Percentiles rank a stretch among this genome's conserved stretches.
phyloP scores from a whole-genome alignment of 2,113 vertebrate genomes.

The Cepphus grylle region DNA sequence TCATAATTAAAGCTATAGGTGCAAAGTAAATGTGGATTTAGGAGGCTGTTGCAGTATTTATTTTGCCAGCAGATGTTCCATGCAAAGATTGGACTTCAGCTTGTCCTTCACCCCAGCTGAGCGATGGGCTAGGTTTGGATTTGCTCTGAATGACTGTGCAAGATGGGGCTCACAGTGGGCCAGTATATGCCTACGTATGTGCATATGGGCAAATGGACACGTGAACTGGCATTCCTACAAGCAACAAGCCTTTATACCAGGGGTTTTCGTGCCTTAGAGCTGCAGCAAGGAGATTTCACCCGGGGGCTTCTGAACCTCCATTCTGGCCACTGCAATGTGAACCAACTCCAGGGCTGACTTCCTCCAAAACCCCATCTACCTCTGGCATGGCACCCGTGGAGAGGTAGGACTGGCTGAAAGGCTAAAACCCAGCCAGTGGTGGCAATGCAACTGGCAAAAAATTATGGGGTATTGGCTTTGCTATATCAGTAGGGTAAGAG shows the following conservation, averaged over 20 bases:
- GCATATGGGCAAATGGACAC: neutral
- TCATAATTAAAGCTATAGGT: neutral
- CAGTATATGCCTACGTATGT: neutral
- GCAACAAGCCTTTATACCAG: neutral
- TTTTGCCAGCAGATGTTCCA: neutral
- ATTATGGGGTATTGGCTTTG: neutral
- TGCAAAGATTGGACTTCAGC: neutral
- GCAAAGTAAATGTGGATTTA: neutral
- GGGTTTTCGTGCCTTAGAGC: neutral
- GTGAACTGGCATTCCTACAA: neutral
- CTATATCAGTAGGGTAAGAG: neutral
- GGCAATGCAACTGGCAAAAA: neutral
- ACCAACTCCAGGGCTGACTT: neutral
- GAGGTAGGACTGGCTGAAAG: neutral
- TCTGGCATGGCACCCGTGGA: rapidly evolving
- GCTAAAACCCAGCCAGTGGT: neutral
- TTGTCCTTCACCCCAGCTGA: neutral
- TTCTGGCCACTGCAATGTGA: neutral
- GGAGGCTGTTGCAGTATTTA: neutral
- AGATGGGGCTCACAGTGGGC: neutral
- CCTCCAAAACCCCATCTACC: neutral
- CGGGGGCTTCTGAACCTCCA: neutral
- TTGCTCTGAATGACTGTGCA: neutral
- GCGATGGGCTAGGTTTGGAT: neutral
- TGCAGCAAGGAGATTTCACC: neutral